These are phyloP conservation scores for Acyrthosiphon pisum DNA, from an alignment of 1,140 invertebrate genomes.

Conservation along the genomic window DNA sequence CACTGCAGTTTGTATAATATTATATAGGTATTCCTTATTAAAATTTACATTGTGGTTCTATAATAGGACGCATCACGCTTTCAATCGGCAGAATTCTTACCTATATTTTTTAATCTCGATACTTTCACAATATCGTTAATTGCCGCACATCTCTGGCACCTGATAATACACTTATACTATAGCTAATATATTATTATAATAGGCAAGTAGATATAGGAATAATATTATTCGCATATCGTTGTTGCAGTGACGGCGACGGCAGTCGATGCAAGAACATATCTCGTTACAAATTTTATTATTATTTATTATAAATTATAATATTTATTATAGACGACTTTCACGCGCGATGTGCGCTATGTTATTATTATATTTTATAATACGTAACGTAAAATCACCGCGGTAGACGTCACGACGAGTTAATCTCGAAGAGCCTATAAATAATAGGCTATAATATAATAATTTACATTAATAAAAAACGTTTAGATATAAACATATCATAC, in stretches of 20 bases:
- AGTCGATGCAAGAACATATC: background rate
- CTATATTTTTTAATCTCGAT: background rate
- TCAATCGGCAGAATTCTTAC: background rate
- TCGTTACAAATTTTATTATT: background rate
- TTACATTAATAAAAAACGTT: background rate
- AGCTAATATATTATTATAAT: conserved; percentile 2
- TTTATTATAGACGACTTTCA: background rate
- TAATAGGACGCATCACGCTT: background rate
- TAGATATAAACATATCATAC: too few relatives aligned
- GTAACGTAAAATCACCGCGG: background rate
- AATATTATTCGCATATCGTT: background rate
- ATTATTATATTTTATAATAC: background rate
- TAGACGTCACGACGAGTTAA: background rate
- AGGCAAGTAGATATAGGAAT: background rate
- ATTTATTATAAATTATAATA: background rate
- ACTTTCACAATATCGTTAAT: background rate
- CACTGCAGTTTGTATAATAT: background rate
- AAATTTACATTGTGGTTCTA: background rate
- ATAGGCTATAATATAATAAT: background rate
- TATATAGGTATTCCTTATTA: background rate
- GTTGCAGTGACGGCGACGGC: background rate
- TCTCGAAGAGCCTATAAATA: background rate
- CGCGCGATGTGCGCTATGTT: background rate
- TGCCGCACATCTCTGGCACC: background rate
- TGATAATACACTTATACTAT: background rate